These are phyloP conservation scores for Enteromius mattozi DNA, from an alignment of 2,797 vertebrate genomes.

Conservation along the genomic window DNA sequence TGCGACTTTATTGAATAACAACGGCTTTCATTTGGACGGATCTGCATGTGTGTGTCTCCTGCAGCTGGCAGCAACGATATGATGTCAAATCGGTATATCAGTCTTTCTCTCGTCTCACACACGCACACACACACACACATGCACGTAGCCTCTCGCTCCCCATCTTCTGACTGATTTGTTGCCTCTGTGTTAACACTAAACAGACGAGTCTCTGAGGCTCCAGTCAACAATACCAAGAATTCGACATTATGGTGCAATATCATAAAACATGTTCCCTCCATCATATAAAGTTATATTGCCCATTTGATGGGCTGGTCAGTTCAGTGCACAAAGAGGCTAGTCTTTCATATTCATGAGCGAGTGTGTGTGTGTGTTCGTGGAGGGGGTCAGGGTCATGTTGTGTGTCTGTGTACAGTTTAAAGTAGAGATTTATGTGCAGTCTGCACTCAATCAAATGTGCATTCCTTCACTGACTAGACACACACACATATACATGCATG, in stretches of 20 bases:
- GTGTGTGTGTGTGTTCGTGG: constrained; percentile 31
- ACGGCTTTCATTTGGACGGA: constrained; percentile 54
- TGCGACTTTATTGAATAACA: constrained; percentile 51
- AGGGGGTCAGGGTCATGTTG: constrained; percentile 75
- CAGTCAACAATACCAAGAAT: constrained; percentile 53
- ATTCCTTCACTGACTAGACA: constrained; percentile 83
- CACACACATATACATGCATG: constrained; percentile 47
- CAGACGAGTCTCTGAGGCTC: constrained; percentile 46
- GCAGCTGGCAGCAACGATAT: constrained; percentile 67
- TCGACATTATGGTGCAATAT: constrained; percentile 42
- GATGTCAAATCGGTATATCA: constrained; percentile 64
- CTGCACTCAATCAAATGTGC: constrained; percentile 83
- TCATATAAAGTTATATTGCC: constrained; percentile 57
- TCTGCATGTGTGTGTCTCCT: constrained; percentile 18
- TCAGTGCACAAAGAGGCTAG: constrained; percentile 45
- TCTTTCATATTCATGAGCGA: constrained; percentile 40
- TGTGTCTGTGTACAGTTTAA: constrained; percentile 82
- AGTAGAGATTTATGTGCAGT: constrained; percentile 82
- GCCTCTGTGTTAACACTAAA: constrained; percentile 54
- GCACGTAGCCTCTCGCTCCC: constrained; percentile 10
- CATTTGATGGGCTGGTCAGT: constrained; percentile 53
- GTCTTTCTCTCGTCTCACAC: constrained; percentile 48
- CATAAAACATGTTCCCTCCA: constrained; percentile 55
- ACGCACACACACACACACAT: constrained; percentile 14
- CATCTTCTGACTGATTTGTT: constrained; percentile 56